Evolutionary conservation across 2,888 invertebrate species (phyloP).

Genomic region (Oxytorus armatus): DNA sequence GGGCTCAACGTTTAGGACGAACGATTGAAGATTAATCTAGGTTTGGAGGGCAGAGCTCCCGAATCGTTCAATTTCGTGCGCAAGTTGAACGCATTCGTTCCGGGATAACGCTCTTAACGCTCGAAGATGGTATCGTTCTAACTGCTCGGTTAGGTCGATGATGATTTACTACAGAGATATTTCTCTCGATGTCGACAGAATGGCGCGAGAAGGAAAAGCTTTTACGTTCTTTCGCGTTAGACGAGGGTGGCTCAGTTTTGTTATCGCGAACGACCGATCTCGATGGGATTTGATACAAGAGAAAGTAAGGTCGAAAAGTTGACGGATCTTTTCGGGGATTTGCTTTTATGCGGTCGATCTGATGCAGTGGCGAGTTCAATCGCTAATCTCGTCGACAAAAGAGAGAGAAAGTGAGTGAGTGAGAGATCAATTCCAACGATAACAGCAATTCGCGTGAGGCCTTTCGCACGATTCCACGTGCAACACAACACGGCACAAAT

Average conservation of each 20-base stretch:
- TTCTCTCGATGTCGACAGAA: background rate
- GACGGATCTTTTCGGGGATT: conserved; percentile 61
- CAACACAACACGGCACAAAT: conserved; percentile 14
- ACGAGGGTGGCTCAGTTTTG: conserved; percentile 35
- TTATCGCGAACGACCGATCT: conserved; percentile 63
- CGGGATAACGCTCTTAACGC: conserved; percentile 56
- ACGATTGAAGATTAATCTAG: conserved; percentile 34
- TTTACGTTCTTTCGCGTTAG: conserved; percentile 59
- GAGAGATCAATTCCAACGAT: conserved; percentile 47
- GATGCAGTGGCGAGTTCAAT: conserved; percentile 29
- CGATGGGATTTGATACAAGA: conserved; percentile 11
- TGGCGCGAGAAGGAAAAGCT: conserved; percentile 59
- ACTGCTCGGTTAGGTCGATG: conserved; percentile 10
- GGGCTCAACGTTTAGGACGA: conserved; percentile 22
- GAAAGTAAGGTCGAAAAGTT: conserved; percentile 38
- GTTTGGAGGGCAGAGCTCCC: conserved; percentile 22
- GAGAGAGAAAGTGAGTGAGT: conserved; percentile 11
- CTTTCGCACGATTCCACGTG: conserved; percentile 44
- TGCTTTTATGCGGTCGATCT: conserved; percentile 40
- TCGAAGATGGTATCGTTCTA: conserved; percentile 37
- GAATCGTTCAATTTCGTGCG: conserved; percentile 61
- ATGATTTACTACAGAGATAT: conserved; percentile 1
- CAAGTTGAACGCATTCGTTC: conserved; percentile 63
- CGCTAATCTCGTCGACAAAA: background rate
- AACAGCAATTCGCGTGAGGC: conserved; percentile 52